phyloP scores from a whole-genome alignment of 2,113 vertebrate genomes.

The Monopterus albus region DNA sequence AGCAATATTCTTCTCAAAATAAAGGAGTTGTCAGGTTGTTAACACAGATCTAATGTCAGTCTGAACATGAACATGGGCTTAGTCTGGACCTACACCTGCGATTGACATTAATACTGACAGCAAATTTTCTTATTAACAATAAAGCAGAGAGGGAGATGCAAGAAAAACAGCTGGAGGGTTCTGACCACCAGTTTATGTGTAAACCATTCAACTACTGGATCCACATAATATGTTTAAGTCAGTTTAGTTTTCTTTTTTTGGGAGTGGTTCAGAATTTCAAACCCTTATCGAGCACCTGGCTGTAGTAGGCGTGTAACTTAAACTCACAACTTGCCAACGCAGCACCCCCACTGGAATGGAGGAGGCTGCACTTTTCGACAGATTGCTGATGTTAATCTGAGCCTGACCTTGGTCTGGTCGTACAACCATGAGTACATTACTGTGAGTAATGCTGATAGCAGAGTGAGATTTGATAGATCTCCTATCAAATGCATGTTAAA shows the following conservation, averaged over 20 bases:
- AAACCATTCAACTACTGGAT: no score
- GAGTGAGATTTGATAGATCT: neutral
- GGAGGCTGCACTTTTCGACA: neutral
- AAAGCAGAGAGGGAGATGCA: no score
- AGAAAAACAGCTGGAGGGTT: no score
- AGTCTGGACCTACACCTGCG: no score
- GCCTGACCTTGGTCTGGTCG: neutral
- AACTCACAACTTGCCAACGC: neutral
- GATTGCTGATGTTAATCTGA: neutral
- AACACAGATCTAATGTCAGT: neutral
- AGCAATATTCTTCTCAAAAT: neutral
- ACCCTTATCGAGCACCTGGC: neutral
- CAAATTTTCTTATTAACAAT: no score
- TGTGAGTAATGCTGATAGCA: neutral
- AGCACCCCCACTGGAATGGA: no score
- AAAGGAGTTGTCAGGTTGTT: neutral
- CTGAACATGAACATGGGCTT: no score
- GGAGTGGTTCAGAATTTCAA: neutral
- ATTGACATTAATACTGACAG: no score
- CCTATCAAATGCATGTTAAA: neutral
- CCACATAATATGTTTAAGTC: no score
- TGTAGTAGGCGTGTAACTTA: neutral
- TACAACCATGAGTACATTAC: constrained; percentile 13
- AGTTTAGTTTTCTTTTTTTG: neutral
- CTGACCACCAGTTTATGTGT: no score